Conservation (phyloP, 2,113 vertebrate genomes). For the Glaucomys volans region DNA sequence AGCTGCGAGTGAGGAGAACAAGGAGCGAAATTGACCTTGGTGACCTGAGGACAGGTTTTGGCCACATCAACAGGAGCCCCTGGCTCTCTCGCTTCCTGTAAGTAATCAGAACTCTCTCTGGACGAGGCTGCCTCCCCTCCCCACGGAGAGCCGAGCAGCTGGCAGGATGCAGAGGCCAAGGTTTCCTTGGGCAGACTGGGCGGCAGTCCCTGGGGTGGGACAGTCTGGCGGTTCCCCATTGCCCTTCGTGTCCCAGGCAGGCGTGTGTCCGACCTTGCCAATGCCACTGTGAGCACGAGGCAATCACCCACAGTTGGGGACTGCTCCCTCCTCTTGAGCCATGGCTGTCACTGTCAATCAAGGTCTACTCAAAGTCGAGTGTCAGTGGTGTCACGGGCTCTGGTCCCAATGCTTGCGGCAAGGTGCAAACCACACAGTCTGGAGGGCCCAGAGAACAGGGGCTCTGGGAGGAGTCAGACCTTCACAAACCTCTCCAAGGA, state of each 20-base stretch:
- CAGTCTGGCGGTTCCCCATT: not conserved
- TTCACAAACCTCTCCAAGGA: not conserved
- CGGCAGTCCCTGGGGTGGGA: accelerated
- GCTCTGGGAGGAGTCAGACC: not conserved
- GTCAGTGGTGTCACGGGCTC: accelerated
- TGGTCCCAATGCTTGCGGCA: not conserved
- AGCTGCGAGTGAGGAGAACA: accelerated
- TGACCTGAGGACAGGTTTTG: not conserved
- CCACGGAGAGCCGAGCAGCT: accelerated
- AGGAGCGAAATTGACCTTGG: too few species aligned
- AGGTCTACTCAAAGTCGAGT: not conserved
- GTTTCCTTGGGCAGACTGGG: not conserved
- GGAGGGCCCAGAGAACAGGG: not conserved
- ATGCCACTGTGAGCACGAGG: not conserved
- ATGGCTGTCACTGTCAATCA: not conserved
- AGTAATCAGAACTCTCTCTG: accelerated
- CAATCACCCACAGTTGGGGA: not conserved
- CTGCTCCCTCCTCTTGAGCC: not conserved
- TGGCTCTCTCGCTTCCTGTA: accelerated
- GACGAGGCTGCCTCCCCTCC: accelerated
- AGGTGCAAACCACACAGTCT: accelerated
- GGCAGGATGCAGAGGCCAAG: accelerated
- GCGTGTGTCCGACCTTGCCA: not conserved
- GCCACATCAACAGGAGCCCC: accelerated
- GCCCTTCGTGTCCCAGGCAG: not conserved